Percentiles rank a stretch among this genome's conserved stretches.
phyloP scores from a whole-genome alignment of 2,113 vertebrate species.

The Mionectes macconnelli region DNA sequence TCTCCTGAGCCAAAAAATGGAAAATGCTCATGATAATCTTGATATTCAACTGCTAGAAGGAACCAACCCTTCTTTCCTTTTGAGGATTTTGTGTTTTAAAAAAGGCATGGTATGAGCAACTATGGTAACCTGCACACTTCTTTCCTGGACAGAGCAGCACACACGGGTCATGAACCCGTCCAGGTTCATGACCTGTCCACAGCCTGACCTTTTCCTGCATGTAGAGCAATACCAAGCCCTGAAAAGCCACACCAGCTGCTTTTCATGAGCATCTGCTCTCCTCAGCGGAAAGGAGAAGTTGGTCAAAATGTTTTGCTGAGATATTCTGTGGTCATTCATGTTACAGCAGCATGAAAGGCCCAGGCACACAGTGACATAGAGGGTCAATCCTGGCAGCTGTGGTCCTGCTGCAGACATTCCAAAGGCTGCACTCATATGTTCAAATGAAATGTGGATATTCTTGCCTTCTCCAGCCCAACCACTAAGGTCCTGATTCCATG shows the following conservation, averaged over 20 bases:
- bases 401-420: neutral
- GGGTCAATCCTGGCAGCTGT: neutral
- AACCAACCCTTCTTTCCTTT: neutral
- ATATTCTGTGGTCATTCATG: neutral
- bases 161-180: neutral
- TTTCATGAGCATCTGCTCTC: neutral
- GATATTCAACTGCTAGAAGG: fast-evolving
- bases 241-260: neutral
- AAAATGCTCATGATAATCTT: fast-evolving
- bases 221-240: neutral
- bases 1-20: neutral
- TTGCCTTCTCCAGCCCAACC: neutral
- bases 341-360: neutral
- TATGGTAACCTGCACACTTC: neutral
- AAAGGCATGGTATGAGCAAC: neutral
- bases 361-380: neutral
- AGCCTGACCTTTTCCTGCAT: neutral
- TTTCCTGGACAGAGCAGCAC: neutral
- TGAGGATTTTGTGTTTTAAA: neutral
- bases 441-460: neutral
- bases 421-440: neutral
- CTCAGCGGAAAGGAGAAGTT: neutral
- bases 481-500: neutral
- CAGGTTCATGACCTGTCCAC: fast-evolving
- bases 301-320: neutral